phyloP scores from a whole-genome alignment of 2,113 vertebrate genomes.

The Boleophthalmus pectinirostris region DNA sequence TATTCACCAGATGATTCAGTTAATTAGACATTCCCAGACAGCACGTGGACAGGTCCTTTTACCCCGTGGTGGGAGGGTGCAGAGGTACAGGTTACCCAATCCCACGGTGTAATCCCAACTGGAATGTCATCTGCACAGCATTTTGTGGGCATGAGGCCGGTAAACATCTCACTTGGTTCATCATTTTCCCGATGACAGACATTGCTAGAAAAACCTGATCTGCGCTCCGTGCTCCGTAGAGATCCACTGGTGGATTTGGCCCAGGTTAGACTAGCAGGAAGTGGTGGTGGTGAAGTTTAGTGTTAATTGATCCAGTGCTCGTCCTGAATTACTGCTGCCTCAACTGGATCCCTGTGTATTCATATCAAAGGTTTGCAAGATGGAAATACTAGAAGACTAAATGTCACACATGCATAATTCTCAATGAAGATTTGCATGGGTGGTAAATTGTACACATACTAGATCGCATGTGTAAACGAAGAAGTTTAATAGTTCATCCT shows the following conservation, averaged over 20 bases:
- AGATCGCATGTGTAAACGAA: background rate
- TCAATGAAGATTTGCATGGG: background rate
- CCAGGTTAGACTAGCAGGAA: slow-evolving; percentile 51
- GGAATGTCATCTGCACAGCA: slow-evolving; percentile 41
- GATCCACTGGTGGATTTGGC: slow-evolving; percentile 36
- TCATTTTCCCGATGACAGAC: slow-evolving; percentile 29
- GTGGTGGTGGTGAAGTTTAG: slow-evolving; percentile 29
- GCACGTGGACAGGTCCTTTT: slow-evolving; percentile 5
- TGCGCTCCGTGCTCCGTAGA: slow-evolving; percentile 22
- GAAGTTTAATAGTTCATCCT: background rate
- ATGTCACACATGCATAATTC: background rate
- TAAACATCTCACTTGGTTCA: slow-evolving; percentile 26
- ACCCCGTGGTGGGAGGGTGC: slow-evolving; percentile 11
- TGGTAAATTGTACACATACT: background rate
- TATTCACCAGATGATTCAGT: background rate
- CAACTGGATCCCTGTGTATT: slow-evolving; percentile 30
- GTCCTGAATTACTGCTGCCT: slow-evolving; percentile 50
- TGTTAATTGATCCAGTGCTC: slow-evolving; percentile 31
- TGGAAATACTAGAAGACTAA: slow-evolving; percentile 1
- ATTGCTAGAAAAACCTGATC: slow-evolving; percentile 45
- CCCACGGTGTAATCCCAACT: slow-evolving; percentile 41
- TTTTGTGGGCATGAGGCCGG: slow-evolving; percentile 28
- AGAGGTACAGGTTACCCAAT: slow-evolving; percentile 47
- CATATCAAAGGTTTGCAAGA: slow-evolving; percentile 19
- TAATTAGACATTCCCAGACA: background rate